Base-by-base conservation (phyloP, 1,140 invertebrate genomes). In the Penaeus japonicus region DNA sequence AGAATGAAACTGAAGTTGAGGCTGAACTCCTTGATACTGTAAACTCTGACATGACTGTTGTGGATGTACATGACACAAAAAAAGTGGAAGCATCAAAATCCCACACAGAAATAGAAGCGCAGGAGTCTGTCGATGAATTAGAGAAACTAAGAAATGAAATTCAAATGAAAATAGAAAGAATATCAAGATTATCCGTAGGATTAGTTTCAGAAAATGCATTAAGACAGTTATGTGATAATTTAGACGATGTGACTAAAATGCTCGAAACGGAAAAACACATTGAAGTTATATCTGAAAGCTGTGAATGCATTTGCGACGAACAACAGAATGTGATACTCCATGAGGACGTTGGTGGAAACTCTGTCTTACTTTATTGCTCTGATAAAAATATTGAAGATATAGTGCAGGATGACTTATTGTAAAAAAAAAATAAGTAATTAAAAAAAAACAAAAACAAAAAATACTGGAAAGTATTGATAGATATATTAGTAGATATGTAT, bases 1-100 rank as follows among this genome's bases (percentile, higher is more conserved):
- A 82, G 24, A 82, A 82, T 57, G 86, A 87, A 39, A 54, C 82
- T 18, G 79, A 87, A 32, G 65, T 87, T 22, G 62, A 87, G 62
- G 79, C 65, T 27, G 47, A 47, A 47, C 4, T 47, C 15, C 47
- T 15, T 15, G 47, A 47, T 7, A 47, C 47, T 47, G 47, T 47
- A 12, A 47, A 15, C 47, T 12, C 47, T 47, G 15, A 47, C 15
- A 15, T 47, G 47, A 47, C 4, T 47, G 1, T 47, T 47, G 47
- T 47, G 47, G 47, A 47, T 47, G 47, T 47, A 47, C 47, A 47
- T 12, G 47, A 47, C 15, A 47, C 15, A 47, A 47, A 47, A 15
- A 47, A 7, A 47, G 47, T 12, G 70, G 70, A 4, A 30, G 20
- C 32, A 10, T 30, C 35, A 27, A 30, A 73, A 32, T 30, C 27